Percentiles rank a stretch among this genome's conserved stretches.
These are phyloP conservation scores for Mimachlamys varia DNA, from an alignment of 2,888 invertebrate genomes.

Conservation along the genomic window DNA sequence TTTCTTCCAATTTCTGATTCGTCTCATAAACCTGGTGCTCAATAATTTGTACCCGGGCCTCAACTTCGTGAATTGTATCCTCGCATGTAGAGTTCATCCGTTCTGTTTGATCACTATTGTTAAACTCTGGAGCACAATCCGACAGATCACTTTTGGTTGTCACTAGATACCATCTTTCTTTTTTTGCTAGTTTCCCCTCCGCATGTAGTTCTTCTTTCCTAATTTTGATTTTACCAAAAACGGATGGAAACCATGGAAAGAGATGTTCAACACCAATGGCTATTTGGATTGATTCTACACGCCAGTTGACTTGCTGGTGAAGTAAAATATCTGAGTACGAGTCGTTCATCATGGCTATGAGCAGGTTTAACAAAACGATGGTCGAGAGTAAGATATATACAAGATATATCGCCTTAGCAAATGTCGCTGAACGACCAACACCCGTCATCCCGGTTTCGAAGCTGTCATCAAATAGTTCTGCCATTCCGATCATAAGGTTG, in stretches of 20 bases:
- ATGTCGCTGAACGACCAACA: conserved; percentile 61
- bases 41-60: neutral
- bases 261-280: conserved; percentile 74
- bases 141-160: neutral
- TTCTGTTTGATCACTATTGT: neutral
- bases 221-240: conserved; percentile 58
- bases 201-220: neutral
- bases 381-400: conserved; percentile 76
- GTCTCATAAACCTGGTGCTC: conserved; percentile 4
- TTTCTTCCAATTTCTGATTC: neutral
- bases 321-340: conserved; percentile 71
- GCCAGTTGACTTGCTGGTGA: conserved; percentile 74
- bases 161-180: conserved; percentile 43
- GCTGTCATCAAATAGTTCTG: conserved; percentile 68
- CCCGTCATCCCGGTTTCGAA: conserved; percentile 63
- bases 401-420: conserved; percentile 72
- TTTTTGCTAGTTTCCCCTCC: neutral
- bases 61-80: conserved; percentile 4
- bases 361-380: conserved; percentile 74
- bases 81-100: neutral
- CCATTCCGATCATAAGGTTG: conserved; percentile 79
- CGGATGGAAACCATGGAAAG: conserved; percentile 57
- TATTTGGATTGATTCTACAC: conserved; percentile 76
- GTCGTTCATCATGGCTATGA: conserved; percentile 79
- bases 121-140: neutral